phyloP scores from a whole-genome alignment of 2,888 invertebrate species.

The Eristalinus aeneus region DNA sequence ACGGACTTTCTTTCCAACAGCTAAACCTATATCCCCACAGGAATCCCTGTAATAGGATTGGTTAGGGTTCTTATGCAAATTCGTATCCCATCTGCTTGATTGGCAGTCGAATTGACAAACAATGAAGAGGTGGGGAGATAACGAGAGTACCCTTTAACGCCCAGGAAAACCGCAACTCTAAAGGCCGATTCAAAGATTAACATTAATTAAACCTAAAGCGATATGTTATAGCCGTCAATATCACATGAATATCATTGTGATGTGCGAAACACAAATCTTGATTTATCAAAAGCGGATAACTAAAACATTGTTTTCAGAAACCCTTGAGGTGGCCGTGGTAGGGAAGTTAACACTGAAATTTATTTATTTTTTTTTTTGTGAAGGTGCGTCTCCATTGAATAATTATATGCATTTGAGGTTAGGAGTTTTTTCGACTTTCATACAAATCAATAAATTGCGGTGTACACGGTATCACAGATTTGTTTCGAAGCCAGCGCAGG shows the following conservation, averaged over 20 bases:
- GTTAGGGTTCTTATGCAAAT: conserved; percentile 40
- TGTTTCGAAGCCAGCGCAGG: conserved; percentile 2
- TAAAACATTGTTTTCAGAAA: conserved; percentile 4
- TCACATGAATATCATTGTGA: conserved; percentile 46
- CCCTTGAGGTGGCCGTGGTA: neutral
- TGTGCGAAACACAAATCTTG: conserved; percentile 37
- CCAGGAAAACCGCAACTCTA: conserved; percentile 6
- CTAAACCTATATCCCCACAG: neutral
- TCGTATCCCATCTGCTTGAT: conserved; percentile 28
- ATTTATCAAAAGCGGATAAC: conserved; percentile 49
- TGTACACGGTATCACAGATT: neutral
- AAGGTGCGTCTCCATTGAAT: neutral
- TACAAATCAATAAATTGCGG: conserved; percentile 45
- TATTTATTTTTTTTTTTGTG: conserved; percentile 2
- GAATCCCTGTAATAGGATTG: neutral
- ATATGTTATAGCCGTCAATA: conserved; percentile 31
- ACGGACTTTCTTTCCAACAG: neutral
- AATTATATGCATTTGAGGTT: conserved; percentile 27
- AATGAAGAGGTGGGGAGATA: neutral
- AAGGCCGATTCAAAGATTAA: conserved; percentile 32
- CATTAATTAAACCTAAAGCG: conserved; percentile 54
- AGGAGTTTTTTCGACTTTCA: neutral
- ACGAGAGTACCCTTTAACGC: neutral
- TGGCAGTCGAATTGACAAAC: conserved; percentile 35
- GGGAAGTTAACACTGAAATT: neutral